phyloP scores from a whole-genome alignment of 2,113 vertebrate genomes.

The Menura novaehollandiae region DNA sequence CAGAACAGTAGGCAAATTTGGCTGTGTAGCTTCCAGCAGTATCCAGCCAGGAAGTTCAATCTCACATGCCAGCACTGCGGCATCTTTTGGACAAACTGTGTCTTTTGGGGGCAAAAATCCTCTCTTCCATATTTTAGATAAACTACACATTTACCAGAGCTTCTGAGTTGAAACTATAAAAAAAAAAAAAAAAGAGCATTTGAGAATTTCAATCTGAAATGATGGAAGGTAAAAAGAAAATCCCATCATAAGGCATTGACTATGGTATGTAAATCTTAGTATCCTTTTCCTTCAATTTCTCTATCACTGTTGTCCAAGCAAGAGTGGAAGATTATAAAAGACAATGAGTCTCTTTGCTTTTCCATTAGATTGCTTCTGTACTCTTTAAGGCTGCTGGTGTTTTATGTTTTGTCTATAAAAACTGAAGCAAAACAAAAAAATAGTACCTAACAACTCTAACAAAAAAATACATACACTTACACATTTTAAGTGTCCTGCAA shows the following conservation, averaged over 20 bases:
- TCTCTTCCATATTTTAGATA: background rate
- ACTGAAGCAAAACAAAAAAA: background rate
- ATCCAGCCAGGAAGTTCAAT: background rate
- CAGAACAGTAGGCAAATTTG: background rate
- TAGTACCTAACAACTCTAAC: background rate
- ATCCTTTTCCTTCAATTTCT: background rate
- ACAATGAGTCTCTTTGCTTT: background rate
- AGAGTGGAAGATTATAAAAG: background rate
- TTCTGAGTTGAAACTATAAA: background rate
- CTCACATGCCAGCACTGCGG: accelerated
- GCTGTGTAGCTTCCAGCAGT: background rate
- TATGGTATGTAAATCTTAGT: background rate
- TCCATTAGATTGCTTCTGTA: background rate
- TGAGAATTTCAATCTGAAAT: background rate
- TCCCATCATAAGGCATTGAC: background rate
- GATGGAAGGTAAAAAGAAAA: background rate
- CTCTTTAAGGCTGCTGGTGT: background rate
- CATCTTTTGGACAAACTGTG: accelerated
- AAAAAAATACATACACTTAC: background rate
- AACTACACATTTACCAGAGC: background rate
- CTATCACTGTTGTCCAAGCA: background rate
- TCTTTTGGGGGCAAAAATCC: background rate
- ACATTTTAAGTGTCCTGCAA: background rate
- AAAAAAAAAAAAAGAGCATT: background rate
- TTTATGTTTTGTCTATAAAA: background rate